phyloP scores from a whole-genome alignment of 2,888 invertebrate genomes.

The Cephonodes hylas region DNA sequence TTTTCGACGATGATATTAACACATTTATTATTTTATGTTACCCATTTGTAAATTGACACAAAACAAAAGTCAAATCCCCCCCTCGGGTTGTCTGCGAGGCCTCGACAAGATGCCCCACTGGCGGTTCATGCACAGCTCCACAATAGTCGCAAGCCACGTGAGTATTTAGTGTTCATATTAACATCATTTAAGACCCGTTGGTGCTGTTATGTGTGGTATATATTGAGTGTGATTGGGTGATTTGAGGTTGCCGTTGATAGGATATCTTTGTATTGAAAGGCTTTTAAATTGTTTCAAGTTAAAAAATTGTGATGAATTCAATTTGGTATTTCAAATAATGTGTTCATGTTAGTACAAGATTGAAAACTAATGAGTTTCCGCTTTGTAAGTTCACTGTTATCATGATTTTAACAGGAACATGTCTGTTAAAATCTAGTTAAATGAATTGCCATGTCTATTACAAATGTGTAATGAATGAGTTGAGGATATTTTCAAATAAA shows the following conservation, averaged over 20 bases:
- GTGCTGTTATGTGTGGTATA: not conserved
- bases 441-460: no score
- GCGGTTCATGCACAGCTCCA: conserved; percentile 25
- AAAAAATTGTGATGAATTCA: no score
- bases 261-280: no score
- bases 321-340: no score
- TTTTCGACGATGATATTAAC: conserved; percentile 80
- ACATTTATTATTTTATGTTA: conserved; percentile 82
- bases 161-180: conserved; percentile 59
- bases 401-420: no score
- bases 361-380: no score
- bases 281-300: no score
- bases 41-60: conserved; percentile 81
- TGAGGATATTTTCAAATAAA: no score
- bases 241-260: not conserved
- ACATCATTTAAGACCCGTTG: not conserved
- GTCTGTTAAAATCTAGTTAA: no score
- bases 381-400: no score
- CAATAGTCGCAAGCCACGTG: conserved; percentile 34
- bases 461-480: no score
- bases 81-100: conserved; percentile 60
- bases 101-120: conserved; percentile 38
- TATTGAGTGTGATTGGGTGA: not conserved
- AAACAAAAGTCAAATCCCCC: conserved; percentile 78
- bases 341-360: no score